Percentiles rank a stretch among this genome's conserved stretches.
Evolutionary conservation across 1,140 invertebrate genomes (phyloP).

Genomic region (Latrodectus geometricus): DNA sequence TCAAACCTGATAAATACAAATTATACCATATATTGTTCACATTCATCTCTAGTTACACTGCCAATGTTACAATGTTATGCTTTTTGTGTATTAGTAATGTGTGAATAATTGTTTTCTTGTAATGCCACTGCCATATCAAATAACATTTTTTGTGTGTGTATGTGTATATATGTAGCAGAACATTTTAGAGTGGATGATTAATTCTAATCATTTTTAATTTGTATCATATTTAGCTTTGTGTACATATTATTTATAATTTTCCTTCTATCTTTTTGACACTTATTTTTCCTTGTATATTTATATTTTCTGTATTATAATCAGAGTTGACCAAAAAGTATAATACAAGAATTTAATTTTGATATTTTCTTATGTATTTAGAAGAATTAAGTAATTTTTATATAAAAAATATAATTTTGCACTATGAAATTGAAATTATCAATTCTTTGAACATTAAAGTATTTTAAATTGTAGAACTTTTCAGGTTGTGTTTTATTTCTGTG

Average conservation of each 20-base stretch:
- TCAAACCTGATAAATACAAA: neutral
- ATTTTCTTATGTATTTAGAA: neutral
- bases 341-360: neutral
- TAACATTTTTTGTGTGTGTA: neutral
- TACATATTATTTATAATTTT: neutral
- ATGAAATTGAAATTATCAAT: neutral
- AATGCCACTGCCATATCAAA: neutral
- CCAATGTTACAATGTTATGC: neutral
- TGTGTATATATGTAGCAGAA: neutral
- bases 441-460: neutral
- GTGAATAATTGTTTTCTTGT: neutral
- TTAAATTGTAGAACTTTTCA: neutral
- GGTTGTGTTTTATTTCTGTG: neutral
- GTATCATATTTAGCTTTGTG: neutral
- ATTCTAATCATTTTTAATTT: neutral
- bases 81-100: neutral
- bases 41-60: neutral
- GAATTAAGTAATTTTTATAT: neutral
- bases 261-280: neutral
- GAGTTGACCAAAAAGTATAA: neutral
- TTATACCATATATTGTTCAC: neutral
- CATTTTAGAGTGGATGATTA: neutral
- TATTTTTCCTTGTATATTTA: neutral
- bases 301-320: neutral
- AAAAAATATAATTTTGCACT: neutral